A percentile compares a stretch with the other conserved stretches of the same genome.
Evolutionary conservation across 1,140 invertebrate genomes (phyloP).

Genomic region (Arion vulgaris): DNA sequence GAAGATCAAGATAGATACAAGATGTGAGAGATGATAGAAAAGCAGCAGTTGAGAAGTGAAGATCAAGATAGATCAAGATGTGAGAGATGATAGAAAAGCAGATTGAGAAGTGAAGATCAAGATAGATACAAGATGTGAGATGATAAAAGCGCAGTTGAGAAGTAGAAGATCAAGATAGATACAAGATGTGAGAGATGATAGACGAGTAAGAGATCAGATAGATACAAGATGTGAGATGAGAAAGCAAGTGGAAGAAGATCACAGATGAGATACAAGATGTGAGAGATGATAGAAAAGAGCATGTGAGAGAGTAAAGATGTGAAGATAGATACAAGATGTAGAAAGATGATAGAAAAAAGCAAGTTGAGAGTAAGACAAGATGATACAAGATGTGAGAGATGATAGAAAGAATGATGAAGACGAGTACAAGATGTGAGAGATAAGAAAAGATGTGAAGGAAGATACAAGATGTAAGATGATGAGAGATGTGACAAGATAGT

Average conservation of each 20-base stretch:
- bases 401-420: not conserved
- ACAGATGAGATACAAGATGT: not conserved
- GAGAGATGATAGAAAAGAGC: too few relatives aligned
- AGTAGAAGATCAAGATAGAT: too few relatives aligned
- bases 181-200: too few relatives aligned
- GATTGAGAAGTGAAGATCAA: too few relatives aligned
- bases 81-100: too few relatives aligned
- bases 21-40: too few relatives aligned
- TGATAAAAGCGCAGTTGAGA: too few relatives aligned
- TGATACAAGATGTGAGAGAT: not conserved
- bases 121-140: too few relatives aligned
- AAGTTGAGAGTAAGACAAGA: not conserved
- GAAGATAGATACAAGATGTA: slow-evolving; percentile 7
- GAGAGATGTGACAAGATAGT: not conserved
- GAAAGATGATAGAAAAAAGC: not conserved
- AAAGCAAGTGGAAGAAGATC: not conserved
- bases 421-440: not conserved
- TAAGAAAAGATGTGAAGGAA: not conserved
- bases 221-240: not conserved
- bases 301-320: too few relatives aligned
- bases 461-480: not conserved
- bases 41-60: too few relatives aligned
- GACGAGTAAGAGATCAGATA: not conserved
- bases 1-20: too few relatives aligned
- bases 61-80: too few relatives aligned